A percentile compares a stretch with the other conserved stretches of the same genome.
phyloP scores from a whole-genome alignment of 2,888 invertebrate species.

The Hirtodrosophila confusa region DNA sequence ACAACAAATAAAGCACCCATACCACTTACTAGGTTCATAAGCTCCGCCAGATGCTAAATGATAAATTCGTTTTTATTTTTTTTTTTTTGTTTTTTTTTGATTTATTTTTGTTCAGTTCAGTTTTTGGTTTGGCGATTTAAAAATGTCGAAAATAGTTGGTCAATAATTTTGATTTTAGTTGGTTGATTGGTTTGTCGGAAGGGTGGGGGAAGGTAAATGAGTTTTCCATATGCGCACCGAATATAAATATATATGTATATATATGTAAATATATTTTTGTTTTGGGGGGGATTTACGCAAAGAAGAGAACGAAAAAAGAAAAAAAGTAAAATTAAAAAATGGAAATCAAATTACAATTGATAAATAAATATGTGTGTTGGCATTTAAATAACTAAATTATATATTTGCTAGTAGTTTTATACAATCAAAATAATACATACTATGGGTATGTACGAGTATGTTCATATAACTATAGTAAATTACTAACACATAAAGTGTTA shows the following conservation, averaged over 20 bases:
- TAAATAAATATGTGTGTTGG: slow-evolving; percentile 10
- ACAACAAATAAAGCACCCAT: slow-evolving; percentile 84
- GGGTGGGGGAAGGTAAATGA: slow-evolving; percentile 36
- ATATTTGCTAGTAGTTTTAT: slow-evolving; percentile 35
- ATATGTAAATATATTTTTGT: slow-evolving; percentile 35
- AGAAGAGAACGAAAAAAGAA: slow-evolving; percentile 49
- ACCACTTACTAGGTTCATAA: slow-evolving; percentile 85
- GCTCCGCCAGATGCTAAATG: slow-evolving; percentile 83
- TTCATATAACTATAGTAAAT: slow-evolving; percentile 10
- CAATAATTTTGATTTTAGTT: slow-evolving; percentile 46
- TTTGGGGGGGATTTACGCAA: slow-evolving; percentile 34
- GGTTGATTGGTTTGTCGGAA: slow-evolving; percentile 20
- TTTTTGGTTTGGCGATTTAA: slow-evolving; percentile 17
- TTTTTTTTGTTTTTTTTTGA: slow-evolving; percentile 31
- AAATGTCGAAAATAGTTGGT: slow-evolving; percentile 53
- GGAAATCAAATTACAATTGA: slow-evolving; percentile 39
- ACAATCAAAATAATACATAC: slow-evolving; percentile 21
- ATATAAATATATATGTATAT: slow-evolving; percentile 36
- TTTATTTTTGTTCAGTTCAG: slow-evolving; percentile 1
- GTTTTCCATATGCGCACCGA: slow-evolving; percentile 74
- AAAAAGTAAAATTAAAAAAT: slow-evolving; percentile 45
- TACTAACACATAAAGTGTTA: slow-evolving; percentile 48
- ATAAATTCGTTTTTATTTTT: slow-evolving; percentile 60
- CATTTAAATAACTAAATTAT: slow-evolving; percentile 19
- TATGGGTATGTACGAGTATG: background rate